Percentiles rank a stretch among this genome's conserved stretches.
phyloP scores from a whole-genome alignment of 2,797 vertebrate species.

The Myoxocephalus aenaeus region DNA sequence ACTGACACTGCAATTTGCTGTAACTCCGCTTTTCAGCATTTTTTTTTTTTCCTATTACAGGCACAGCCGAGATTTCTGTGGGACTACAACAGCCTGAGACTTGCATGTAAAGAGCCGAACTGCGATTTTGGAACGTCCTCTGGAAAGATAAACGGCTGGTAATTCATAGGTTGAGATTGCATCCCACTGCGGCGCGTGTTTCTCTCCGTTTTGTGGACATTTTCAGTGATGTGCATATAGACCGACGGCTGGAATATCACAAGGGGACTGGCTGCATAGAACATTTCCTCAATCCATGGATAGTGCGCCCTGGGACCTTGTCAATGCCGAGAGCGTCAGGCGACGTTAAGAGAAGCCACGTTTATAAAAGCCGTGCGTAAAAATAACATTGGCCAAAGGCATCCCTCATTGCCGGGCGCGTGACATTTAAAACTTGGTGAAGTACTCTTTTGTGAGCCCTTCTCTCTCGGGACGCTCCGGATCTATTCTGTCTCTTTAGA shows the following conservation, averaged over 20 bases:
- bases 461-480: conserved; percentile 70
- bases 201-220: conserved; percentile 44
- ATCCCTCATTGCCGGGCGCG: conserved; percentile 71
- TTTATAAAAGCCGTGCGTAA: conserved; percentile 81
- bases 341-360: conserved; percentile 73
- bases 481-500: conserved; percentile 79
- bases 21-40: conserved; percentile 32
- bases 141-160: conserved; percentile 66
- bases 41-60: conserved; percentile 15
- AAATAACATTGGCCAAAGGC: conserved; percentile 80
- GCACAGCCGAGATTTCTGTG: conserved; percentile 50
- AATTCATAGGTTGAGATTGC: conserved; percentile 49
- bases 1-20: conserved; percentile 54
- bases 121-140: conserved; percentile 64
- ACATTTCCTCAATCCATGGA: conserved; percentile 62
- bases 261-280: conserved; percentile 34
- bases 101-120: conserved; percentile 30
- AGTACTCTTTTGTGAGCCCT: conserved; percentile 73
- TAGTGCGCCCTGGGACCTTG: conserved; percentile 77
- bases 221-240: conserved; percentile 52
- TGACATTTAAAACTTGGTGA: conserved; percentile 81
- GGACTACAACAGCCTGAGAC: conserved; percentile 65
- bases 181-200: conserved; percentile 46
- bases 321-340: conserved; percentile 72
- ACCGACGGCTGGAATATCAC: conserved; percentile 69